Base-by-base conservation (phyloP, 2,797 vertebrate species). In the Bradypodion pumilum region DNA sequence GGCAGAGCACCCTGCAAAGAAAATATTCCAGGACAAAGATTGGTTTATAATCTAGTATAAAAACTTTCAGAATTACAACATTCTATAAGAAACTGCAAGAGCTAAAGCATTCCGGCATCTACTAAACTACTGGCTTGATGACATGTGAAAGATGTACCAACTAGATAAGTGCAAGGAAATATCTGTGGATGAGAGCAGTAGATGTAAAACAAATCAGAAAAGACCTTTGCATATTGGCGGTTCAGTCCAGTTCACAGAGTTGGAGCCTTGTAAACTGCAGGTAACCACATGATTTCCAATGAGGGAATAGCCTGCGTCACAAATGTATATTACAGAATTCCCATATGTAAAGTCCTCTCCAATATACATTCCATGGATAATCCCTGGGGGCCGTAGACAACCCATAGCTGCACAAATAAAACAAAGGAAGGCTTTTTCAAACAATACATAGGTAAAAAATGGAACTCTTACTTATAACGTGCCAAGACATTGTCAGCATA, bases 251-350 rank as follows among this genome's bases (percentile, higher is more conserved):
- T 76, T 76, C 42, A 74, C 63, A 62, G 63, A 69, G 63, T n/a
- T n/a, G 16, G 72, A 49, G 10, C 52, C 42, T 37, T 76, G 40
- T 46, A 75, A 49, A 62, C 29, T 40, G 56, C 78, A 85, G 12
- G 72, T 76, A n/a, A 81, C 60, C 27, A 9, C 21, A 49, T 3
- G 32, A 2, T 89, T 86, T 82, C 89, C 90, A 70, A 88, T 77
- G 63, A 87, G 86, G 83, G 82, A 70, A 82, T 85, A 88, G 44
- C 88, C 91, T 35, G 79, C 80, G 82, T 89, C 86, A 85, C 88
- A 92, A 72, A 88, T 82, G 29, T 90, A 90, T 78, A 84, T 91
- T 1, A 95, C 90, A 4, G 92, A 90, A 0, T 86, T 23, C 70
- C 95, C 94, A 0, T 81, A 77, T 40, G 75, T 59, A 83, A 94